Conservation (phyloP, 2,113 vertebrate species). For the Myocastor coypus region DNA sequence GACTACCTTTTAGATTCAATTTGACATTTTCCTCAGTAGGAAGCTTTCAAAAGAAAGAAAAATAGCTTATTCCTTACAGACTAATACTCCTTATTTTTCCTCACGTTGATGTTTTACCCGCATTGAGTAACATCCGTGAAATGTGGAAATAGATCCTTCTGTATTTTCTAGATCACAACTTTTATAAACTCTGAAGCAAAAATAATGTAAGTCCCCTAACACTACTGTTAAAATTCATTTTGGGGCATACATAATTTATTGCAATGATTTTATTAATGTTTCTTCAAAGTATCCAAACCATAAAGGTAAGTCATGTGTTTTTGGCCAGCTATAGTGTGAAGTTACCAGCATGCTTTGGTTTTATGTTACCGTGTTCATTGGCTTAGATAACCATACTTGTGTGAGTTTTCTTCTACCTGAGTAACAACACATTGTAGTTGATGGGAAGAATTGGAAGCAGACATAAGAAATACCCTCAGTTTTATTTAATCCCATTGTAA, state of each 20-base stretch:
- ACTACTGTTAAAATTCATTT: not conserved
- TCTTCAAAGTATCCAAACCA: conserved; percentile 27
- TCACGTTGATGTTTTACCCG: not conserved
- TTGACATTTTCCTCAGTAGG: conserved; percentile 8
- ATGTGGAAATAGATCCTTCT: not conserved
- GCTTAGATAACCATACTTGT: not conserved
- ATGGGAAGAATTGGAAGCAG: conserved; percentile 3
- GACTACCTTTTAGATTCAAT: not conserved
- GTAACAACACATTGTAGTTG: conserved; percentile 5
- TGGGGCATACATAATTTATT: conserved; percentile 10
- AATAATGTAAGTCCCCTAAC: not conserved
- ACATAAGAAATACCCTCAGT: not conserved
- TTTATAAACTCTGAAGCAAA: not conserved
- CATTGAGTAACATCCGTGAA: not conserved
- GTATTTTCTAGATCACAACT: not conserved
- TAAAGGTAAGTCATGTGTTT: conserved; percentile 18
- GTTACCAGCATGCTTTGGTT: not conserved
- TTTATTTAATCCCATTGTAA: not conserved
- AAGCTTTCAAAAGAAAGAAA: not conserved
- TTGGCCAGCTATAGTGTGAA: not conserved
- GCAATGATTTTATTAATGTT: not conserved
- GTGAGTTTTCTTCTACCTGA: not conserved
- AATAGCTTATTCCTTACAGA: not conserved
- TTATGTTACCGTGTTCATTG: not conserved
- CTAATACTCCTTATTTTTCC: not conserved